Evolutionary conservation across 2,113 vertebrate genomes (phyloP), one percentile per base, ranked within the genome.

Genomic region (Catharus bicknelli): DNA sequence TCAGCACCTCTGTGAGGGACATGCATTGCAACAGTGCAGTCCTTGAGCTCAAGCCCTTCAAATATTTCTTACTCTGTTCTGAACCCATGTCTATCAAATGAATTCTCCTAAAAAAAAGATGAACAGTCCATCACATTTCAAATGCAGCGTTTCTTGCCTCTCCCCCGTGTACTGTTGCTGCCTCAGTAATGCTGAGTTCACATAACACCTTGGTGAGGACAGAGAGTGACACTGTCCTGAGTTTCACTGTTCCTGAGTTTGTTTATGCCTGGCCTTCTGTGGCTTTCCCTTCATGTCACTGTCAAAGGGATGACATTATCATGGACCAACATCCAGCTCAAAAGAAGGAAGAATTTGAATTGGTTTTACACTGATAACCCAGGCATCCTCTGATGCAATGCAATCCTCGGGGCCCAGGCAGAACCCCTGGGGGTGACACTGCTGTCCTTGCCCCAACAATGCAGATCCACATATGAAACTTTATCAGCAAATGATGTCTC

Each of bases 211-310:
- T 38, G 21, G 70, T 27, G 82, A 80, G 36, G 42, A 20, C 19
- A 66, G 51, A 83, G 11, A 25, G 16, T 9, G 48, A 36, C 19
- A n/a, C 34, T 47, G 32, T 36, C 55, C 47, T 30, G 38, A 38
- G 38, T 38, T 10, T 88, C 19, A n/a, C 32, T 40, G 40, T 40
- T 36, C 55, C 47, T 30, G 55, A 83, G 4, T 58, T 83, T 88
- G 51, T 86, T 90, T 74, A 77, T 0, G 6, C 11, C 10, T 51
- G 30, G 30, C 43, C 4, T 15, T 59, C 79, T 70, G 83, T 63
- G 85, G 83, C 34, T 94, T 95, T 70, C 83, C 38, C 72, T 86
- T 86, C 18, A 11, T 67, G 88, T 67, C 63, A 48, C 59, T 91
- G 88, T 66, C 72, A 45, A 0, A 11, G 27, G 40, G 67, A 79